phyloP scores from a whole-genome alignment of 2,797 vertebrate species.

The Graptemys geographica region DNA sequence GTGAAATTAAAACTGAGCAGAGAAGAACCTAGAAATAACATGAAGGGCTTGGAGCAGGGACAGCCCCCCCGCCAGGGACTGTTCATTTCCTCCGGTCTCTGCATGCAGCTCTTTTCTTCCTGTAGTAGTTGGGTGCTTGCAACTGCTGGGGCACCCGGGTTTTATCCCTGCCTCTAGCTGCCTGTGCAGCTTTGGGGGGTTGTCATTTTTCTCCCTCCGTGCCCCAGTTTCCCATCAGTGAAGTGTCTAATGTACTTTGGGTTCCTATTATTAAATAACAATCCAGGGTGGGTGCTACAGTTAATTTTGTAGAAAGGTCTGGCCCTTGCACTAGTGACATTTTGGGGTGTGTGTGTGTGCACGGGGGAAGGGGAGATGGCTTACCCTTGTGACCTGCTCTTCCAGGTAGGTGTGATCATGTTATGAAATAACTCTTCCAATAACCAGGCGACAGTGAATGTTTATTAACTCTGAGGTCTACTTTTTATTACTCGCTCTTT shows the following conservation, averaged over 20 bases:
- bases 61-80: background rate
- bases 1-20: background rate
- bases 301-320: background rate
- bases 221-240: background rate
- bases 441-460: conserved; percentile 54
- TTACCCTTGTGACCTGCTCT: conserved; percentile 27
- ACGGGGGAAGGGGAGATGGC: rapidly evolving
- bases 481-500: conserved; percentile 57
- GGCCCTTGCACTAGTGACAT: background rate
- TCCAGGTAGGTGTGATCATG: conserved; percentile 67
- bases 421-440: conserved; percentile 69
- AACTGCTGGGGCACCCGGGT: background rate
- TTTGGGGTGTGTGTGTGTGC: background rate
- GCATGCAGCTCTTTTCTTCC: background rate
- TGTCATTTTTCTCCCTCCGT: background rate
- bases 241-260: background rate
- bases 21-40: background rate
- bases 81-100: background rate
- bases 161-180: background rate
- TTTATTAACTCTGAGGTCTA: conserved; percentile 60
- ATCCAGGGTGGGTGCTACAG: background rate
- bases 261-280: background rate
- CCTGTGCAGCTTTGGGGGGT: background rate
- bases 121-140: background rate
- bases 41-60: background rate